Evolutionary conservation across 2,888 invertebrate genomes (phyloP).

Genomic region (Gymnoscelis rufifasciata): DNA sequence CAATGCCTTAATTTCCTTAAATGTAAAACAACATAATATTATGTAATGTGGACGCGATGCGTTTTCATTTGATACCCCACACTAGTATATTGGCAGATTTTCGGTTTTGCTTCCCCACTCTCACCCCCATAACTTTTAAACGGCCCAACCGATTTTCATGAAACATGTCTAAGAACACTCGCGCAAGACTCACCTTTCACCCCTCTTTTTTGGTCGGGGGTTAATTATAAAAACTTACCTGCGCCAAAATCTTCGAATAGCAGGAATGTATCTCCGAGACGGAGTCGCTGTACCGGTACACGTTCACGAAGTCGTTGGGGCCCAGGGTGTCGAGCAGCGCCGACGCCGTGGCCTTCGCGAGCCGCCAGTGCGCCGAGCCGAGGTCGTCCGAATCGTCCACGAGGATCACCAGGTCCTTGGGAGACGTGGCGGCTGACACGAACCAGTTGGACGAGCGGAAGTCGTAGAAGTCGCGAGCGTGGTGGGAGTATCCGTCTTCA

Average conservation of each 20-base stretch:
- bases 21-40: too few species aligned
- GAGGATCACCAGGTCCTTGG: conserved; percentile 97
- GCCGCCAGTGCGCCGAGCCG: conserved; percentile 88
- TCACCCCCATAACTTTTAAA: too few species aligned
- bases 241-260: conserved; percentile 92
- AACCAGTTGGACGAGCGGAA: conserved; percentile 97
- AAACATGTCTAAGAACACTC: too few species aligned
- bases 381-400: conserved; percentile 95
- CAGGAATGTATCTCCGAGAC: conserved; percentile 92
- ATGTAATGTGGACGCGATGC: too few species aligned
- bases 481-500: conserved; percentile 86
- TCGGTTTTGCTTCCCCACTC: too few species aligned
- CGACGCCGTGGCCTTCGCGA: conserved; percentile 92
- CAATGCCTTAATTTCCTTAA: too few species aligned
- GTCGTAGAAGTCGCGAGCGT: conserved; percentile 92
- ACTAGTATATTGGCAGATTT: too few species aligned
- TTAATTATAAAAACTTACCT: too few species aligned
- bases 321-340: conserved; percentile 96
- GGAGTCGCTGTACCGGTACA: conserved; percentile 92
- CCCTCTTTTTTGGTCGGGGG: too few species aligned
- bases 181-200: too few species aligned
- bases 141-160: too few species aligned
- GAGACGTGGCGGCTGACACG: conserved; percentile 96
- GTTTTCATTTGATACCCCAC: too few species aligned
- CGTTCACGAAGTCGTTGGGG: conserved; percentile 98